Base-by-base conservation (phyloP, 2,888 invertebrate genomes). In the Iselma pallidipennis region DNA sequence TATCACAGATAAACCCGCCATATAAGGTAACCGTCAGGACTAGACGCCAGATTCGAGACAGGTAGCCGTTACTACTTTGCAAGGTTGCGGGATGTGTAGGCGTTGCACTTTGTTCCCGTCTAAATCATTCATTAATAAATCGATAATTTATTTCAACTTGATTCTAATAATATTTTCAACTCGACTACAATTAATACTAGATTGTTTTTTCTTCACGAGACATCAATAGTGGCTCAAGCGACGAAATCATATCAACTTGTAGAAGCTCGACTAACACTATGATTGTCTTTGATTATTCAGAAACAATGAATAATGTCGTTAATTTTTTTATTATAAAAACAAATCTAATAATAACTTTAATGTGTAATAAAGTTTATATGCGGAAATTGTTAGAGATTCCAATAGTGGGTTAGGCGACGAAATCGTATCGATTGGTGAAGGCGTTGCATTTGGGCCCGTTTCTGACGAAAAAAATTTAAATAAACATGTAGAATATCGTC, bases 41-140 rank as follows among this genome's bases (percentile, higher is more conserved):
- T 66, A 65, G 69, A 66, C 69, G 70, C 66, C 70, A 63, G 65
- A 49, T 54, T 59, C 65, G 66, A 70, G 68, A 69, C 71, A 71
- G 69, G 71, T 71, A 71, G 71, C 69, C 59, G 68, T 69, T 69
- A 69, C 65, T 63, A 66, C 63, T 69, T 59, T 61, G 65, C 69
- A 68, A 71, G 69, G 71, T 68, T 66, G 61, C 55, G 52, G n/a
- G 37, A 10, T 23, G 63, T 59, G 68, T 68, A 62, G 68, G 67
- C 65, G 70, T 54, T 21, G 19, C 21, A 45, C 48, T 33, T 26
- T 48, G 48, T 59, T 59, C 54, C 4, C 29, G 1, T 23, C 31
- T 31, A 29, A 31, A 19, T 19, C 5, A n/a, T 52, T 21, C 52
- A 45, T 45, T 45, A 45, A 45, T 45, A 45, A 45, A 45, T 45